phyloP scores from a whole-genome alignment of 2,888 invertebrate species.

The Nemoura dubitans region DNA sequence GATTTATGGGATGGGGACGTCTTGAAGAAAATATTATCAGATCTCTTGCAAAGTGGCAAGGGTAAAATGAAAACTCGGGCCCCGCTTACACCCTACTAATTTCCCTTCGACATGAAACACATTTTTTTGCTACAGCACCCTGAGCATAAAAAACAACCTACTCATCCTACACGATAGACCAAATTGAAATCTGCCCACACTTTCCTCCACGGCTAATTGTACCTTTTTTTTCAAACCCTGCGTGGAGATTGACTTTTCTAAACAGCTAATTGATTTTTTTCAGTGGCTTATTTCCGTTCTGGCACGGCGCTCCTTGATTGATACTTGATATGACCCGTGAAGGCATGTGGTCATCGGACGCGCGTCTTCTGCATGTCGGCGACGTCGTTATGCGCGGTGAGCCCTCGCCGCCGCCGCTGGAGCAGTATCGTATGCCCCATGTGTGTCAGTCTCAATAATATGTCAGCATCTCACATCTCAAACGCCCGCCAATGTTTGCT shows the following conservation, averaged over 20 bases:
- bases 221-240: not conserved
- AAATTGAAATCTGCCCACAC: not conserved
- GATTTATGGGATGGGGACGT: no score
- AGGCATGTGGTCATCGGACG: not conserved
- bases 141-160: not conserved
- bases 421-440: not conserved
- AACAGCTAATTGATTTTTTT: conserved; percentile 23
- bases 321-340: conserved; percentile 5
- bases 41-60: no score
- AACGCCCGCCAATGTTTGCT: not conserved
- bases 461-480: not conserved
- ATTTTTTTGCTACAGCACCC: no score
- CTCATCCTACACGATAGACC: not conserved
- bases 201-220: not conserved
- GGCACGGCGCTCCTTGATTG: conserved; percentile 10
- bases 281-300: conserved; percentile 8
- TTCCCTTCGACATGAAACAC: no score
- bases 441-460: not conserved
- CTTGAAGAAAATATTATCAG: no score
- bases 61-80: no score
- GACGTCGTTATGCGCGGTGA: not conserved
- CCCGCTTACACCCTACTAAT: no score
- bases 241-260: not conserved
- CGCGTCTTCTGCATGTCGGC: not conserved
- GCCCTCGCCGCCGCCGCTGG: not conserved